phyloP scores from a whole-genome alignment of 53 echinoderm and acorn worm species.

The Antedon mediterranea region DNA sequence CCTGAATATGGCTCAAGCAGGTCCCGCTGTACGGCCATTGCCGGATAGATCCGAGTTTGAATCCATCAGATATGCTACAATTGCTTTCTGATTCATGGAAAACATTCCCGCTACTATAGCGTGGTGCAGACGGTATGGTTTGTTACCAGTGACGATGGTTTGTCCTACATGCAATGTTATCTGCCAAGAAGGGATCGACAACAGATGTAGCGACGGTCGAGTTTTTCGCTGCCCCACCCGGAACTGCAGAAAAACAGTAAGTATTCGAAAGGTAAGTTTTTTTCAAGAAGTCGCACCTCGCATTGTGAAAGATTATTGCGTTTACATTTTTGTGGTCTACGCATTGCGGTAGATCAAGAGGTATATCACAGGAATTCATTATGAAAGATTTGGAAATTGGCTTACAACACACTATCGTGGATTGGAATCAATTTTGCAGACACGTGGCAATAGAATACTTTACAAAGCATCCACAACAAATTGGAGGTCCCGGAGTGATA shows the following conservation, averaged over 20 bases:
- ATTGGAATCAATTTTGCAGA: constrained; percentile 14
- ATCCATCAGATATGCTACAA: background rate
- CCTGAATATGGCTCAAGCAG: too few species aligned
- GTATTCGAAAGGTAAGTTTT: constrained; percentile 1
- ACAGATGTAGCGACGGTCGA: background rate
- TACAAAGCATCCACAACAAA: background rate
- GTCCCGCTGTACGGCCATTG: too few species aligned
- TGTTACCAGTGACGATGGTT: background rate
- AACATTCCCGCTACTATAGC: background rate
- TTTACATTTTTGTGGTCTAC: background rate
- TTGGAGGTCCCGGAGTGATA: background rate
- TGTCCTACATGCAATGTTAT: background rate
- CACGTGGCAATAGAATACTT: constrained; percentile 9
- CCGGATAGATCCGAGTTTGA: too few species aligned
- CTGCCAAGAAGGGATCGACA: background rate
- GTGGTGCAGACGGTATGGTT: constrained; percentile 10
- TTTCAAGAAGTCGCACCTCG: background rate
- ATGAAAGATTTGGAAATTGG: background rate
- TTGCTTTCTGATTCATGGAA: background rate
- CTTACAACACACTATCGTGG: background rate
- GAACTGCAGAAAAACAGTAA: background rate
- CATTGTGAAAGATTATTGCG: constrained; percentile 10
- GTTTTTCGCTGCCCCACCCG: background rate
- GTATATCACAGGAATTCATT: background rate
- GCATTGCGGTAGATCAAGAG: background rate